Evolutionary conservation across 2,797 vertebrate genomes (phyloP).

Genomic region (Poecilia gillii): DNA sequence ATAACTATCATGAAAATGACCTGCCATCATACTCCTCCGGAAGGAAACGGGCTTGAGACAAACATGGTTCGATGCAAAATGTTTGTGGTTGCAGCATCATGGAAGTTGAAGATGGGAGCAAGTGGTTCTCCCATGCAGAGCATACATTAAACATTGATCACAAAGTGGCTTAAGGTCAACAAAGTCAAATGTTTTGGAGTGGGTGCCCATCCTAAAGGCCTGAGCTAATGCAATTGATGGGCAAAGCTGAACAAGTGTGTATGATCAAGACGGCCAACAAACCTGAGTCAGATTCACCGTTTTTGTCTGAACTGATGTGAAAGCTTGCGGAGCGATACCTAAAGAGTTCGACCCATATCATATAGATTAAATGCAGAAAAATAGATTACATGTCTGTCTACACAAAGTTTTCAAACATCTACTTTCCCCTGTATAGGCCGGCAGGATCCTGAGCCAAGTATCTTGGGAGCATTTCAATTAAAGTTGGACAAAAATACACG

Average conservation of each 20-base stretch:
- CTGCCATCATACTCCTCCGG: neutral
- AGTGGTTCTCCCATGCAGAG: neutral
- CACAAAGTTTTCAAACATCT: neutral
- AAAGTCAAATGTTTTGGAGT: neutral
- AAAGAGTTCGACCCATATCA: neutral
- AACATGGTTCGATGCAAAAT: neutral
- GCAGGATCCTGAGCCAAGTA: conserved; percentile 7
- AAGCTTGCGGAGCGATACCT: neutral
- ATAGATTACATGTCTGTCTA: neutral
- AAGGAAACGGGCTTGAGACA: neutral
- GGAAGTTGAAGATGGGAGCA: neutral
- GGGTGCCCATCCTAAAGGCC: neutral
- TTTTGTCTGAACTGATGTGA: neutral
- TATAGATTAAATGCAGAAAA: neutral
- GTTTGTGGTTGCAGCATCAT: neutral
- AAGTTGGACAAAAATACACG: conserved; percentile 18
- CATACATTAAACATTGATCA: neutral
- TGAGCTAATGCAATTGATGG: neutral
- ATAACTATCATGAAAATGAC: neutral
- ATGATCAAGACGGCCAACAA: neutral
- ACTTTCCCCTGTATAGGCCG: neutral
- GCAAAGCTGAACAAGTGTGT: neutral
- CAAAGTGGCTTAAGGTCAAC: neutral
- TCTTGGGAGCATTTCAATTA: conserved; percentile 11
- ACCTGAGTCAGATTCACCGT: neutral